Percentiles rank a stretch among this genome's conserved stretches.
Evolutionary conservation across 2,113 vertebrate genomes (phyloP).

Genomic region (Bostrychus sinensis): DNA sequence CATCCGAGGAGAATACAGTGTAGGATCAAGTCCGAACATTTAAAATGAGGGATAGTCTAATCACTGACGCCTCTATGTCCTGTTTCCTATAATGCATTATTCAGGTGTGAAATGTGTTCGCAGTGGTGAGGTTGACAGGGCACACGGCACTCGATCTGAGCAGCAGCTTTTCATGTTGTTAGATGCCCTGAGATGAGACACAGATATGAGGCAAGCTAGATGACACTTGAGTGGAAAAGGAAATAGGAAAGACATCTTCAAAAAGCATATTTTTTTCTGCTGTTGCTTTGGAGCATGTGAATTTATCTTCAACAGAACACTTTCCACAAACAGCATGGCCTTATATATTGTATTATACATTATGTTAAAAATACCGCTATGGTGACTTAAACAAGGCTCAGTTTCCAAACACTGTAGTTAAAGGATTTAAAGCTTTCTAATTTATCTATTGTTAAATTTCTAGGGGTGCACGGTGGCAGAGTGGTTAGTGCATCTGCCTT

Average conservation of each 20-base stretch:
- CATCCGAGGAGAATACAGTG: not conserved
- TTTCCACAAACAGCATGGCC: not conserved
- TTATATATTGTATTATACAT: too few species aligned
- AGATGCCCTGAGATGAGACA: conserved; percentile 32
- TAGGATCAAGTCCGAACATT: conserved; percentile 29
- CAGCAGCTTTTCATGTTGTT: conserved; percentile 45
- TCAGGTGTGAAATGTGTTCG: conserved; percentile 49
- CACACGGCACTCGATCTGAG: conserved; percentile 42
- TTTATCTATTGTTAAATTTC: too few species aligned
- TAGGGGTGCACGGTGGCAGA: too few species aligned
- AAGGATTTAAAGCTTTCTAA: not conserved
- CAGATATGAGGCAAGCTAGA: conserved; percentile 37
- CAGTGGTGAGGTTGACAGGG: conserved; percentile 36
- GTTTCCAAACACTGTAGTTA: too few species aligned
- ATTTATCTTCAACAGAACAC: conserved; percentile 19
- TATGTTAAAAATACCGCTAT: too few species aligned
- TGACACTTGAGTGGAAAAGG: conserved; percentile 24
- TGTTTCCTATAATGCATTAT: conserved; percentile 64
- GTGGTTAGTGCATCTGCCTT: too few species aligned
- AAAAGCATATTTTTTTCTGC: conserved; percentile 20
- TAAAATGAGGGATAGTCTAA: conserved; percentile 19
- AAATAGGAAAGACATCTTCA: conserved; percentile 38
- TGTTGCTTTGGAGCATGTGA: conserved; percentile 20
- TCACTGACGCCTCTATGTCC: conserved; percentile 39
- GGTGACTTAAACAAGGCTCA: too few species aligned